phyloP scores from a whole-genome alignment of 2,797 vertebrate genomes.

The Euphonia xanthogaster region DNA sequence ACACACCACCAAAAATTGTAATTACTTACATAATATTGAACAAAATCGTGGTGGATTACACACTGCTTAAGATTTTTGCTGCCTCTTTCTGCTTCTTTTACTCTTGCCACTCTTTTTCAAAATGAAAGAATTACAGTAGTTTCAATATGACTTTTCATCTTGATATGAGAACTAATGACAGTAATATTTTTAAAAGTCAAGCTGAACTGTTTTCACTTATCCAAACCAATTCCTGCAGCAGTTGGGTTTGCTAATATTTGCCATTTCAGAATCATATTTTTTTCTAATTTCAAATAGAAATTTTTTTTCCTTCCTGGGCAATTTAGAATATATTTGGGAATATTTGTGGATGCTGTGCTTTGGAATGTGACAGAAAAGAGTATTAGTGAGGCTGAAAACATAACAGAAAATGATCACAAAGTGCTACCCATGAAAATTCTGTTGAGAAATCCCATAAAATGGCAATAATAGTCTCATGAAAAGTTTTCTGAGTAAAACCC shows the following conservation, averaged over 20 bases:
- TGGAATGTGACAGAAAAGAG: conserved; percentile 18
- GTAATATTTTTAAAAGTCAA: conserved; percentile 36
- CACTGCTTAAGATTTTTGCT: neutral
- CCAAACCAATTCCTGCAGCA: conserved; percentile 34
- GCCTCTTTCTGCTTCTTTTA: neutral
- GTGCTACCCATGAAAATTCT: neutral
- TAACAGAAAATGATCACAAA: neutral
- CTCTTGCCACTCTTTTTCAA: neutral
- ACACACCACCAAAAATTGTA: neutral
- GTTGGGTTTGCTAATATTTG: conserved; percentile 36
- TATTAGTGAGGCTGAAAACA: neutral
- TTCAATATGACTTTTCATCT: conserved; percentile 31
- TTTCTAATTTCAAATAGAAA: conserved; percentile 50
- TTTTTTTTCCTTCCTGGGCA: conserved; percentile 59
- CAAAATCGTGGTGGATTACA: neutral
- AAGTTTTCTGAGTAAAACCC: conserved; percentile 24
- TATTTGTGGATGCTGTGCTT: conserved; percentile 33
- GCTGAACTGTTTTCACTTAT: conserved; percentile 40
- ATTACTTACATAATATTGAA: neutral
- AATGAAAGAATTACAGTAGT: neutral
- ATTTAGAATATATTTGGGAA: conserved; percentile 41
- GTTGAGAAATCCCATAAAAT: conserved; percentile 2
- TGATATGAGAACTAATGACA: conserved; percentile 42
- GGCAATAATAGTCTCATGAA: conserved; percentile 1
- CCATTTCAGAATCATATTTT: conserved; percentile 29